Conservation (phyloP, 2,797 vertebrate species). For the Sebastolobus altivelis region DNA sequence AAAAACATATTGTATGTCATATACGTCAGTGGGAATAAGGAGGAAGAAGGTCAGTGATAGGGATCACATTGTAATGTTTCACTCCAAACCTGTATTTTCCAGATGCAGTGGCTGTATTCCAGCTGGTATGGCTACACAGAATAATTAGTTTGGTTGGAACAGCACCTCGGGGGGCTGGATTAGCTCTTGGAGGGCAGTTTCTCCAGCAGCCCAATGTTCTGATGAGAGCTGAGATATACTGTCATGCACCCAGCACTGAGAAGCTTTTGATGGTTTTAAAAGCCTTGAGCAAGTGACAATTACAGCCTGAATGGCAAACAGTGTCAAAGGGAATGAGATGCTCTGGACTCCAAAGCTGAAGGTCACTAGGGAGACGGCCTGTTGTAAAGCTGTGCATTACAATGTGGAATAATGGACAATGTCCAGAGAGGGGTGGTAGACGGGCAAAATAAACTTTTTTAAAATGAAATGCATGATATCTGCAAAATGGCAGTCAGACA, state of each 20-base stretch:
- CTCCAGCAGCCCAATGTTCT: constrained; percentile 71
- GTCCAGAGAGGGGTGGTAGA: constrained; percentile 23
- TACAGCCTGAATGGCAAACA: constrained; percentile 78
- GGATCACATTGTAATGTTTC: constrained; percentile 53
- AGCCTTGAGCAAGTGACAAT: constrained; percentile 80
- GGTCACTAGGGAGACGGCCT: constrained; percentile 61
- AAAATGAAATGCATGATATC: constrained; percentile 8
- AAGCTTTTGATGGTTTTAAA: constrained; percentile 79
- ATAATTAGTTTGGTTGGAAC: constrained; percentile 83
- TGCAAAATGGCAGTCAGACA: constrained; percentile 1
- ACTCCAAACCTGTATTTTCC: constrained; percentile 57
- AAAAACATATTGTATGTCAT: constrained; percentile 10
- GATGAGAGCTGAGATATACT: constrained; percentile 79
- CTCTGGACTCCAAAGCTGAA: constrained; percentile 62
- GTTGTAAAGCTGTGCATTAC: constrained; percentile 59
- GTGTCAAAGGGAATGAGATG: constrained; percentile 74
- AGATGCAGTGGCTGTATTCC: constrained; percentile 70
- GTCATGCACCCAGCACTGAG: constrained; percentile 67
- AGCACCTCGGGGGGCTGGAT: constrained; percentile 76
- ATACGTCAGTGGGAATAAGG: constrained; percentile 23
- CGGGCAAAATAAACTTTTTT: constrained; percentile 8
- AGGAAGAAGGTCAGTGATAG: constrained; percentile 56
- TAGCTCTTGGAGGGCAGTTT: constrained; percentile 80
- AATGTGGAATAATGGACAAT: constrained; percentile 36
- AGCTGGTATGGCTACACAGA: constrained; percentile 74